Percentiles rank a stretch among this genome's conserved stretches.
Evolutionary conservation across 2,888 invertebrate genomes (phyloP).

Genomic region (Salpingus planirostris): DNA sequence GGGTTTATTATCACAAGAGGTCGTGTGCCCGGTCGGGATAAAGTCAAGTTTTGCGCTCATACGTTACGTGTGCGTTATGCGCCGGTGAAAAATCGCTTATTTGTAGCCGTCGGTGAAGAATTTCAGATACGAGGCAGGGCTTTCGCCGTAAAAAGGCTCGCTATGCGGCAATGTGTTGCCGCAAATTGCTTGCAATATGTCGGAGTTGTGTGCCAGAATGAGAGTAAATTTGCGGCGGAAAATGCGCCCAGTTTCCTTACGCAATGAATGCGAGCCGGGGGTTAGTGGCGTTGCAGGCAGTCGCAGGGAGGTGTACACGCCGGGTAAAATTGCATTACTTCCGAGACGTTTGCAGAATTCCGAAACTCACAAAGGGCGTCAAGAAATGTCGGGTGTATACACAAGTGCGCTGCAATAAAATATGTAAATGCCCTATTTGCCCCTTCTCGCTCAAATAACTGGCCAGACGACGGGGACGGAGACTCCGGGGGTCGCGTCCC

Average conservation of each 20-base stretch:
- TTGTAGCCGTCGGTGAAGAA: too few species aligned
- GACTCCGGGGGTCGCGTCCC: slow-evolving; percentile 17
- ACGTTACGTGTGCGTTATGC: too few species aligned
- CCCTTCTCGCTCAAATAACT: slow-evolving; percentile 28
- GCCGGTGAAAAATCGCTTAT: too few species aligned
- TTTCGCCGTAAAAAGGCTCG: too few species aligned
- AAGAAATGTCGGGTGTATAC: slow-evolving; percentile 22
- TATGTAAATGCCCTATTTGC: slow-evolving; percentile 35
- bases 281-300: slow-evolving; percentile 2
- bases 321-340: slow-evolving; percentile 26
- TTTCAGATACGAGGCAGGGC: too few species aligned
- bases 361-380: slow-evolving; percentile 21
- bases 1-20: too few species aligned
- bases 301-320: not conserved
- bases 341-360: slow-evolving; percentile 23
- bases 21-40: too few species aligned
- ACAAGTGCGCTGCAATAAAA: slow-evolving; percentile 31
- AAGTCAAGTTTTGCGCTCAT: too few species aligned
- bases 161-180: too few species aligned
- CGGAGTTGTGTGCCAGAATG: slow-evolving; percentile 1
- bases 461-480: slow-evolving; percentile 21
- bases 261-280: not conserved
- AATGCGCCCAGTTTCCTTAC: slow-evolving; percentile 7
- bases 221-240: slow-evolving; percentile 7
- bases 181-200: too few species aligned